Base-by-base conservation (phyloP, 64 coral and sea anemone genomes). In the Pachyseris speciosa region DNA sequence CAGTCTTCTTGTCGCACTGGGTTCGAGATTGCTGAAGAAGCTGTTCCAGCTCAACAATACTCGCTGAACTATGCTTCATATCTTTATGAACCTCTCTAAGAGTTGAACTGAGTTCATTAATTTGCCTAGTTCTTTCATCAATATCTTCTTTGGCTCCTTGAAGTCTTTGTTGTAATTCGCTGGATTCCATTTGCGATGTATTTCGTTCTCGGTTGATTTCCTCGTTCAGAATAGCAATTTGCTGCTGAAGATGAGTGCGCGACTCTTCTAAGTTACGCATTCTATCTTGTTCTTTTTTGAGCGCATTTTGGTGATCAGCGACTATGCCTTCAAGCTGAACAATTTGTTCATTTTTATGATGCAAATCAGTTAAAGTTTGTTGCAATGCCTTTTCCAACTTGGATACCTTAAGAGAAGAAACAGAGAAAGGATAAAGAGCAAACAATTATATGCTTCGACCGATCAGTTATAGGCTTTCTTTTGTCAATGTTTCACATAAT, bases 1-100 rank as follows among this genome's bases (percentile, higher is more conserved):
- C 95, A 17, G 91, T 68, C 47, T 93, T 92, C 69, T 93, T 92
- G 44, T 96, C 95, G 41, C 71, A 67, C 65, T 88, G 78, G n/a
- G 86, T 71, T n/a, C 97, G 77, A 52, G 83, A 90, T 9, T 99
- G 93, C 7, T 95, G 93, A 9, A 99, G 34, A 26, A 99, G 69
- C 49, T 99, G 93, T 19, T 99, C 97, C 7, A 99, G 48, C 83
- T 95, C 97, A 32, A 99, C 80, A 37, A 99, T 92, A 74, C 86
- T 89, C 1, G 90, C 75, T n/a, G 97, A 99, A 43, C 90, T 99
- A 8, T 95, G 85, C 53, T 99, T 99, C 94, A 99, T 95, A 27
- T 95, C 93, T 64, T 93, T 91, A 69, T 99, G 97, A 65, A 99
- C 92, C 20, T 89, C 97, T 27, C 85, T 74, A n/a, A 99, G 72